Conservation (phyloP, 2,113 vertebrate genomes). For the Istiophorus platypterus region DNA sequence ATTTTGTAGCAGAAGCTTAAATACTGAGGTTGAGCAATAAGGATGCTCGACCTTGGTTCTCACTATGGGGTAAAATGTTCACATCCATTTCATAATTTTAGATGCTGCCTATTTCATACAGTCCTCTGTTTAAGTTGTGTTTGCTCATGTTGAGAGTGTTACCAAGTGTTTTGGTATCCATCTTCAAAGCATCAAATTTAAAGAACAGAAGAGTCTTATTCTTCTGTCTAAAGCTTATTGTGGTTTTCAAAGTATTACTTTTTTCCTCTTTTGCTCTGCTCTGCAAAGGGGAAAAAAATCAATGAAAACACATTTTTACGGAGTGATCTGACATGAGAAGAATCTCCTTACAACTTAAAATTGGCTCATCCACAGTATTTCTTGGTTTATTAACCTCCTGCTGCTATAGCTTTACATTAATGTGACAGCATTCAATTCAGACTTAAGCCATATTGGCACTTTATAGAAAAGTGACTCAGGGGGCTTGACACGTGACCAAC, state of each 20-base stretch:
- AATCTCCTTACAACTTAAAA: neutral
- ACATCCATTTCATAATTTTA: slow-evolving; percentile 31
- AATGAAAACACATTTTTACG: neutral
- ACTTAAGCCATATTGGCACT: too few relatives aligned
- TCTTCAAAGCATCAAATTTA: neutral
- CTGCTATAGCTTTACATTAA: too few relatives aligned
- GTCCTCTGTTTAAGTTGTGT: slow-evolving; percentile 2
- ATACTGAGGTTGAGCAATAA: neutral
- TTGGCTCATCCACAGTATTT: neutral
- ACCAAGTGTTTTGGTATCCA: slow-evolving; percentile 1
- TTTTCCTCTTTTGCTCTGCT: neutral
- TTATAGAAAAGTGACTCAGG: neutral
- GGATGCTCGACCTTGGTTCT: slow-evolving; percentile 4
- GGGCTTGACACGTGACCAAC: neutral
- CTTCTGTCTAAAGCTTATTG: neutral
- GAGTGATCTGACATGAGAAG: neutral
- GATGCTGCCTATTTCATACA: slow-evolving; percentile 8
- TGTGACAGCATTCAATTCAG: too few relatives aligned
- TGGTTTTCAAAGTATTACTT: neutral
- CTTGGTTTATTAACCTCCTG: neutral
- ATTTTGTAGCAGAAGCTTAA: neutral
- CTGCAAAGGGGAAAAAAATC: neutral
- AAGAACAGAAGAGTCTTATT: too few relatives aligned
- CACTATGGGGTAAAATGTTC: slow-evolving; percentile 23
- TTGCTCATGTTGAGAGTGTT: neutral